Percentiles rank a stretch among this genome's conserved stretches.
Evolutionary conservation across 2,113 vertebrate genomes (phyloP).

Genomic region (Acrocephalus kingi): DNA sequence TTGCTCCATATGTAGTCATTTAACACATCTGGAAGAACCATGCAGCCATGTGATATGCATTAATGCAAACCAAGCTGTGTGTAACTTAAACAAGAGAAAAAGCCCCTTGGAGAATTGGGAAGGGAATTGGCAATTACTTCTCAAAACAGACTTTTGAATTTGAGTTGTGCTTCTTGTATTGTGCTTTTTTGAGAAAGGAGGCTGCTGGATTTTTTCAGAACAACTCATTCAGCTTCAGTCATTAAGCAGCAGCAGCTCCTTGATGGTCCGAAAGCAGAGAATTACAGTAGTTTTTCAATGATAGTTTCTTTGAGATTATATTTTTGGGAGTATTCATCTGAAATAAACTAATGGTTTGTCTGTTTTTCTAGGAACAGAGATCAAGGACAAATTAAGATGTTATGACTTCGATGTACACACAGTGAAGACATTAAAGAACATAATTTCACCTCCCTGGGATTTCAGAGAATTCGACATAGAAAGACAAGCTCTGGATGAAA

Average conservation of each 20-base stretch:
- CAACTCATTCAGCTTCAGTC: neutral
- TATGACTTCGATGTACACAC: constrained; percentile 85
- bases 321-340: neutral
- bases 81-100: neutral
- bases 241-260: neutral
- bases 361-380: constrained; percentile 87
- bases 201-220: neutral
- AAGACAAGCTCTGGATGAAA: constrained; percentile 84
- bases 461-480: constrained; percentile 81
- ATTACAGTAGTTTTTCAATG: neutral
- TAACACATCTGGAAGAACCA: constrained; percentile 18
- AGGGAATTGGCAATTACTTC: neutral
- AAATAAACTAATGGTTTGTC: neutral
- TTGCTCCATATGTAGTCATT: neutral
- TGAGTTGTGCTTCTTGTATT: neutral
- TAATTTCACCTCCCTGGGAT: constrained; percentile 88
- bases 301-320: neutral
- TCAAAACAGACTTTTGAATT: neutral
- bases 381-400: constrained; percentile 92
- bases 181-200: neutral
- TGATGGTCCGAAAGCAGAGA: neutral
- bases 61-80: neutral
- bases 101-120: neutral
- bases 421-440: constrained; percentile 93
- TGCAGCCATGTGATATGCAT: neutral